Evolutionary conservation across 2,113 vertebrate species (phyloP).

Genomic region (Hemicordylus capensis): DNA sequence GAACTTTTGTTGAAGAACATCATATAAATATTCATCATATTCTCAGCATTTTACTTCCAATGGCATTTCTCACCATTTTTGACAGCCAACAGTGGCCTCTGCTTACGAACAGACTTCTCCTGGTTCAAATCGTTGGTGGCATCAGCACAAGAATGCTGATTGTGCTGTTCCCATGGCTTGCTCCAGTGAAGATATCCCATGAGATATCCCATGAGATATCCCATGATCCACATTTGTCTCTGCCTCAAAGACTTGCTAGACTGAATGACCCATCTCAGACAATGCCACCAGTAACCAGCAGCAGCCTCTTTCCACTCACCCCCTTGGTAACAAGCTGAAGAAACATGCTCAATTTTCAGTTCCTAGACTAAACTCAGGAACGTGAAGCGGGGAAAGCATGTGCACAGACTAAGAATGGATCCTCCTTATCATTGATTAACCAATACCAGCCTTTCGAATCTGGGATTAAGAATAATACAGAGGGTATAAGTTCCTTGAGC

Average conservation of each 20-base stretch:
- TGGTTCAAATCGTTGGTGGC: no score
- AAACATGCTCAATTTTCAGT: not conserved
- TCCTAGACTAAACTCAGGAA: not conserved
- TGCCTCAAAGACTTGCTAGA: not conserved
- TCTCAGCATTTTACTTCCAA: not conserved
- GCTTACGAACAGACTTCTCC: not conserved
- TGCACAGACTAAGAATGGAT: no score
- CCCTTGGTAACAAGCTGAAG: not conserved
- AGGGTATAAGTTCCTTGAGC: not conserved
- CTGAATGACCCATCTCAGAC: no score
- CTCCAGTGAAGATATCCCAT: not conserved
- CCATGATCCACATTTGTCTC: no score
- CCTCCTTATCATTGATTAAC: no score
- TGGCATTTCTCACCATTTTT: not conserved
- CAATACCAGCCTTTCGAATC: not conserved
- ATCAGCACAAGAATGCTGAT: no score
- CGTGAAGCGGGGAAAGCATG: not conserved
- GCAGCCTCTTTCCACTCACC: not conserved
- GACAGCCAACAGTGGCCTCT: not conserved
- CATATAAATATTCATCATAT: no score
- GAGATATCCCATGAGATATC: no score
- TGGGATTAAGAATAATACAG: not conserved
- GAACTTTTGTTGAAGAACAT: no score
- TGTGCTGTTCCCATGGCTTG: not conserved
- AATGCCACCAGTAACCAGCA: no score